Percentiles rank a stretch among this genome's conserved stretches.
Evolutionary conservation across 2,797 vertebrate genomes (phyloP).

Genomic region (Anomalospiza imberbis): DNA sequence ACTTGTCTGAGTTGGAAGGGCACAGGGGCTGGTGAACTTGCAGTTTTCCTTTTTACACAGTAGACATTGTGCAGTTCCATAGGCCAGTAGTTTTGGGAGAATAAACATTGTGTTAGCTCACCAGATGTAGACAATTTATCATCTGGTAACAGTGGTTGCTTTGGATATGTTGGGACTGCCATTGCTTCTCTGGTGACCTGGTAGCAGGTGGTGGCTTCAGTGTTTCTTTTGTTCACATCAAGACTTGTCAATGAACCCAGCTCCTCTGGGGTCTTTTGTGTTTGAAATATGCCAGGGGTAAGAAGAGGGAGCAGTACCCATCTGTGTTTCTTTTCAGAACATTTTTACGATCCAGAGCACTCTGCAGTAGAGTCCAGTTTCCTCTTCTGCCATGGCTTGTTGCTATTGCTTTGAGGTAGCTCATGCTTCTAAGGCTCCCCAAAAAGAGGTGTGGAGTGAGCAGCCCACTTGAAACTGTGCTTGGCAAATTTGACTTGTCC

Average conservation of each 20-base stretch:
- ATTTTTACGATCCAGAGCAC: background rate
- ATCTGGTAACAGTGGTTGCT: background rate
- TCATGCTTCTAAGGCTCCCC: background rate
- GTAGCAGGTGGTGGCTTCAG: background rate
- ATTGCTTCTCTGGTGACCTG: background rate
- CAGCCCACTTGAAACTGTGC: background rate
- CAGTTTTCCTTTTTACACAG: background rate
- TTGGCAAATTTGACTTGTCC: background rate
- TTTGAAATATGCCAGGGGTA: background rate
- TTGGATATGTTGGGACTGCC: background rate
- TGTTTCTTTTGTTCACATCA: background rate
- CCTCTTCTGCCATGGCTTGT: background rate
- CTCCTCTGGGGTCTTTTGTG: background rate
- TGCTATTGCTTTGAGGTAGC: background rate
- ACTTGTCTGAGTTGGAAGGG: background rate
- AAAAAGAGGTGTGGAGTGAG: background rate
- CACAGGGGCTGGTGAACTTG: background rate
- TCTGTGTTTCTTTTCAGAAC: background rate
- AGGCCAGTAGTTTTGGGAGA: background rate
- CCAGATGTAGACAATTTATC: background rate
- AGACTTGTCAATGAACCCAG: background rate
- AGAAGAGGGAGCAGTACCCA: background rate
- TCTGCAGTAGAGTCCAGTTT: background rate
- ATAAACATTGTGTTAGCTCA: background rate
- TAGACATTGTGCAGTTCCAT: background rate